Conservation (phyloP, 2,113 vertebrate species). For the Protobothrops flavoviridis region DNA sequence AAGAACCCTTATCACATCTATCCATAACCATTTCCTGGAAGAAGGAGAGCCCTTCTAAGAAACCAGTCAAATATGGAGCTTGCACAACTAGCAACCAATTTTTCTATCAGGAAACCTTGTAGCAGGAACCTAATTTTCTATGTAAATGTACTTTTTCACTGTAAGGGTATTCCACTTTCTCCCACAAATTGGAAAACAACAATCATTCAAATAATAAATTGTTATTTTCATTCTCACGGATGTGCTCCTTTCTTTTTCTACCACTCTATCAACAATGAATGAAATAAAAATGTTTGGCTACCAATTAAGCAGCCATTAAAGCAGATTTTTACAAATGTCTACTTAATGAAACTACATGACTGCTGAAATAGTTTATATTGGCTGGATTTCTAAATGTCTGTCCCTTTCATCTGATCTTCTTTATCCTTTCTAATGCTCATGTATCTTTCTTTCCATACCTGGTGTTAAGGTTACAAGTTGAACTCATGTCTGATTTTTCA, state of each 20-base stretch:
- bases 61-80: not conserved
- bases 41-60: not conserved
- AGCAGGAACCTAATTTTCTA: not conserved
- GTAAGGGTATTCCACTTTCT: not conserved
- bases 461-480: not conserved
- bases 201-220: not conserved
- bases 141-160: not conserved
- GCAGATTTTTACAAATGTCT: not conserved
- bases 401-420: not conserved
- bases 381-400: not conserved
- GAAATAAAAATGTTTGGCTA: not conserved
- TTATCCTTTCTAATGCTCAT: not conserved
- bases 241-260: not conserved
- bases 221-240: not conserved
- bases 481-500: not conserved
- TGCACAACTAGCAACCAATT: not conserved
- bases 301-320: conserved; percentile 16
- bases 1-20: not conserved
- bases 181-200: not conserved
- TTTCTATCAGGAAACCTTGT: not conserved
- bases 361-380: not conserved
- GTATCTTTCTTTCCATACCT: not conserved
- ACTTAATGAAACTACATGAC: not conserved
- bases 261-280: not conserved
- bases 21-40: not conserved